These are phyloP conservation scores for Apamea crenata DNA, from an alignment of 2,888 invertebrate species.

Conservation along the genomic window DNA sequence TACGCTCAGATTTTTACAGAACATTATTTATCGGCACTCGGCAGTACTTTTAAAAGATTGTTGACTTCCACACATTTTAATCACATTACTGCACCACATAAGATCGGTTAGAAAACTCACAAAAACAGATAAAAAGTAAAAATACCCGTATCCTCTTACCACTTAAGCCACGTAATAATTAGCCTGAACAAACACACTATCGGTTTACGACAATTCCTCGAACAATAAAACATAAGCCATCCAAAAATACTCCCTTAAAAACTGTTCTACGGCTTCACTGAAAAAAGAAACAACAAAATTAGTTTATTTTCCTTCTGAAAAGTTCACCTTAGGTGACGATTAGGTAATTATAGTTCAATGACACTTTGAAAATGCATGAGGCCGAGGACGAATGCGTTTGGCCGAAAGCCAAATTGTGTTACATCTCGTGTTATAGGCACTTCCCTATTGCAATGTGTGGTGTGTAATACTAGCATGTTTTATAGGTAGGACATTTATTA, in stretches of 20 bases:
- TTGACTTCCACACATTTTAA: neutral
- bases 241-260: conserved; percentile 36
- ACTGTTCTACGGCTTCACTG: neutral
- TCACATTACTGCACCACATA: neutral
- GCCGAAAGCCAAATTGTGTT: conserved; percentile 60
- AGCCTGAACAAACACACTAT: conserved; percentile 49
- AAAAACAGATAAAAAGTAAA: conserved; percentile 14
- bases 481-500: neutral
- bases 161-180: conserved; percentile 49
- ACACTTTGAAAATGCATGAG: conserved; percentile 63
- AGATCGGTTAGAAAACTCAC: neutral
- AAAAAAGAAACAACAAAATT: conserved; percentile 8
- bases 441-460: conserved; percentile 52
- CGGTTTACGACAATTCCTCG: conserved; percentile 37
- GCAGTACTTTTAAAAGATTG: neutral
- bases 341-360: conserved; percentile 72
- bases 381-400: conserved; percentile 62
- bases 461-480: conserved; percentile 26
- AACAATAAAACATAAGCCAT: conserved; percentile 38
- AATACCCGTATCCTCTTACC: conserved; percentile 32
- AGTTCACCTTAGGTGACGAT: conserved; percentile 51
- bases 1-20: neutral
- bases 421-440: conserved; percentile 48
- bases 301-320: conserved; percentile 25
- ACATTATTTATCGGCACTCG: neutral